Evolutionary conservation across 2,888 invertebrate genomes (phyloP), one percentile per base, ranked within the genome.

Genomic region (Cheilosia pagana): DNA sequence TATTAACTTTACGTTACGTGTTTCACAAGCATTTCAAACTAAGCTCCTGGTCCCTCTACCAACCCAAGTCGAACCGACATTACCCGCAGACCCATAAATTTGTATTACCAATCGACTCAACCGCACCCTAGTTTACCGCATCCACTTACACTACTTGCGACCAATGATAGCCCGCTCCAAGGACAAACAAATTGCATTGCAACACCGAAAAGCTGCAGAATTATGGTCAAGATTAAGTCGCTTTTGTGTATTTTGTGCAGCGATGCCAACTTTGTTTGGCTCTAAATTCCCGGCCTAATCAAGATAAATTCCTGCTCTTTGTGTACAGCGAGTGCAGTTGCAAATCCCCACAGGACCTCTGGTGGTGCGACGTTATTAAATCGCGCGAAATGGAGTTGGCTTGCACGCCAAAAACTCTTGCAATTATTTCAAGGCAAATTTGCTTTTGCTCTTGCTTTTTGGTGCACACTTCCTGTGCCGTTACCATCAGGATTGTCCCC

Each of bases 141-240:
- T 62, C 6, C 50, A 63, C 48, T 65, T 67, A 39, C 39, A 55
- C 28, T 52, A 14, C 12, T 7, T 48, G 28, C 25, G 12, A 12
- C n/a, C 48, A 35, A 63, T 23, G 48, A 10, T 50, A 10, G 21
- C n/a, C 28, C 31, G n/a, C 14, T 14, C 57, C 7, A 16, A 52
- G 23, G 19, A 28, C 21, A 62, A 41, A 8, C 57, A 62, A 59
- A 68, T 68, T 50, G 62, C 50, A 71, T 67, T 39, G 23, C 35
- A 19, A 16, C 39, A 50, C n/a, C 25, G 55, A 71, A 77, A 72
- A 77, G 59, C 81, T 60, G 41, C 53, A 82, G 60, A 77, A 67
- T 71, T 82, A 82, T 82, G 71, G 65, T 65, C 53, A 77, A 67
- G 77, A 82, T 82, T 81, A 76, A 59, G 75, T 39, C 39, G 45